A percentile compares a stretch with the other conserved stretches of the same genome.
These are phyloP conservation scores for Lycocorax pyrrhopterus DNA, from an alignment of 2,113 vertebrate species.

Conservation along the genomic window DNA sequence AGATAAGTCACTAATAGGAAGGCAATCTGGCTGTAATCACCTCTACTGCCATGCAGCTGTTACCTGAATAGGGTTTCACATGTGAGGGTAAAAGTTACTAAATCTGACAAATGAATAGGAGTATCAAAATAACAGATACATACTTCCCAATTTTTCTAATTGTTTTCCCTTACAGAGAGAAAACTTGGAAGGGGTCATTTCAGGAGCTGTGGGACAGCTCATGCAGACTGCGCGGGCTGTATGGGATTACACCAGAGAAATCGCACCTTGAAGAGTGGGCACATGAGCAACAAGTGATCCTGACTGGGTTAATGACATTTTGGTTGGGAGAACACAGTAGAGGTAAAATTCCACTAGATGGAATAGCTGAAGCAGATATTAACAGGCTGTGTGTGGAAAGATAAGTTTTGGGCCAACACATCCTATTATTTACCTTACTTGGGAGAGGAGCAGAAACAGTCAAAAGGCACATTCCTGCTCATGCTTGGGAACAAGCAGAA, in stretches of 20 bases:
- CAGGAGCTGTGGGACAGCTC: not conserved
- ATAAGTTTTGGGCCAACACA: not conserved
- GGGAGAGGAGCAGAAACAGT: not conserved
- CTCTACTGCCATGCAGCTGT: not conserved
- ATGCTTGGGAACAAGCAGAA: not conserved
- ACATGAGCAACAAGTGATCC: not conserved
- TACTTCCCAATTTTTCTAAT: not conserved
- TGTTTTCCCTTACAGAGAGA: not conserved
- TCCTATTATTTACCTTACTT: not conserved
- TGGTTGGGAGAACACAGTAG: not conserved
- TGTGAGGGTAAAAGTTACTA: not conserved
- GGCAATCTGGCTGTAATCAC: not conserved
- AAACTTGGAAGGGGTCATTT: not conserved
- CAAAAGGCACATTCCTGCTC: not conserved
- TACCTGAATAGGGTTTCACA: not conserved
- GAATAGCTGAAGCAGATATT: constrained; percentile 13
- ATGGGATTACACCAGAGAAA: not conserved
- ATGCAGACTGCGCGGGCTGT: not conserved
- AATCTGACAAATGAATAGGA: not conserved
- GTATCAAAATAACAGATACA: not conserved
- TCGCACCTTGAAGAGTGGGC: not conserved
- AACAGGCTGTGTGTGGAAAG: not conserved
- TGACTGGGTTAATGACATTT: not conserved
- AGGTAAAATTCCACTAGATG: constrained; percentile 20
- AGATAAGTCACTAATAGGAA: not conserved